Conservation (phyloP, 2,113 vertebrate species). For the Brachyistius frenatus region DNA sequence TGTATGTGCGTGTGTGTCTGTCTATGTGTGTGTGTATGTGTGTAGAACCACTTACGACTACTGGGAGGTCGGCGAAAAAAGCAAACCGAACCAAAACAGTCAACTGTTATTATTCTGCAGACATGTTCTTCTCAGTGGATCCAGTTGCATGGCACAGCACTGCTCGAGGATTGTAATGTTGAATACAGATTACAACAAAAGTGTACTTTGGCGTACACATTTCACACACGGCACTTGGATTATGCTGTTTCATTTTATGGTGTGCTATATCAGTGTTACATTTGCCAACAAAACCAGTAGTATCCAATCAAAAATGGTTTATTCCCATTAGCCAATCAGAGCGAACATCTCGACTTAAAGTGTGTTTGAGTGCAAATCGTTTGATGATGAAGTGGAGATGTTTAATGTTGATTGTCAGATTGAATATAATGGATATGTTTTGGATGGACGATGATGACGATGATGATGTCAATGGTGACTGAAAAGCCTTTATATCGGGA, state of each 20-base stretch:
- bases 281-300: conserved; percentile 22
- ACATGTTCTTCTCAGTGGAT: conserved; percentile 37
- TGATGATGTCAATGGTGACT: conserved; percentile 49
- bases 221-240: conserved; percentile 25
- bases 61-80: conserved; percentile 48
- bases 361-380: conserved; percentile 39
- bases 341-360: conserved; percentile 27
- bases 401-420: conserved; percentile 11
- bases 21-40: conserved; percentile 12
- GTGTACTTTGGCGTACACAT: conserved; percentile 19
- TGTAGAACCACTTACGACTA: conserved; percentile 39
- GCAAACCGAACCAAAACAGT: conserved; percentile 53
- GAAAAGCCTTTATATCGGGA: conserved; percentile 59
- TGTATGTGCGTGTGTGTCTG: conserved; percentile 9
- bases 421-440: conserved; percentile 29
- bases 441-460: conserved; percentile 27
- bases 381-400: conserved; percentile 27
- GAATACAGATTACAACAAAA: conserved; percentile 29
- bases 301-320: conserved; percentile 34
- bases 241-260: not conserved
- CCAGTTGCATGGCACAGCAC: conserved; percentile 36
- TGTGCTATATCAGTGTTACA: conserved; percentile 16
- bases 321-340: conserved; percentile 41
- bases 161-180: conserved; percentile 25
- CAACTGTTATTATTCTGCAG: conserved; percentile 29